Base-by-base conservation (phyloP, 2,113 vertebrate species). In the Ochotona princeps region DNA sequence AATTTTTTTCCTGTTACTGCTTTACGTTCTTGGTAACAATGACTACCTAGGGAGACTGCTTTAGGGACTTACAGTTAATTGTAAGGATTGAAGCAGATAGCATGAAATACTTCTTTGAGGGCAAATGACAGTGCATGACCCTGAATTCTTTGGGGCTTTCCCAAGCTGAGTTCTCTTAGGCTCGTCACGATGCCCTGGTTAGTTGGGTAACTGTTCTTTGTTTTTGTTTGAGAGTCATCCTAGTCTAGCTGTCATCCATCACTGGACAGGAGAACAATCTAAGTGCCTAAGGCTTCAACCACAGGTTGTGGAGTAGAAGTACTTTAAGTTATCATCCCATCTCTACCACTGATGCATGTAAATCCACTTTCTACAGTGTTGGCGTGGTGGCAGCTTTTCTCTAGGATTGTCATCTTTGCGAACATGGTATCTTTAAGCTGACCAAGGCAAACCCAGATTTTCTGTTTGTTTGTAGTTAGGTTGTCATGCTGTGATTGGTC, bases 201-300 rank as follows among this genome's bases (percentile, higher is more conserved):
- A 35, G 5, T 67, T 78, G 30, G 32, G 49, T 38, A 89, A 61
- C 38, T 81, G 38, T 7, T n/a, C 25, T 89, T 94, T 74, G 63
- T 83, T 89, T 96, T 92, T 74, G 57, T 91, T 83, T 73, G 51
- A 86, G 82, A 80, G 35, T 44, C 23, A 60, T 28, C 13, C 49
- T 60, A 69, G 20, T 32, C 60, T 5, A 57, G 54, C 54, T 17
- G 38, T 44, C 38, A 44, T 44, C 38, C 38, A 44, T 44, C 38
- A 44, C 38, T 44, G 38, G 17, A 20, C 7, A 54, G 63, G 6
- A 73, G 74, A 70, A 85, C n/a, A 87, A 14, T 54, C 30, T 8
- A 54, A 85, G 69, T 92, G 15, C 11, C 30, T 54, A 70, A 61
- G 12, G 60, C 38, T 61, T 69, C 87, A 61, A 87, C 30, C 30